Evolutionary conservation across 2,797 vertebrate genomes (phyloP).

Genomic region (Adelosebastes latens): DNA sequence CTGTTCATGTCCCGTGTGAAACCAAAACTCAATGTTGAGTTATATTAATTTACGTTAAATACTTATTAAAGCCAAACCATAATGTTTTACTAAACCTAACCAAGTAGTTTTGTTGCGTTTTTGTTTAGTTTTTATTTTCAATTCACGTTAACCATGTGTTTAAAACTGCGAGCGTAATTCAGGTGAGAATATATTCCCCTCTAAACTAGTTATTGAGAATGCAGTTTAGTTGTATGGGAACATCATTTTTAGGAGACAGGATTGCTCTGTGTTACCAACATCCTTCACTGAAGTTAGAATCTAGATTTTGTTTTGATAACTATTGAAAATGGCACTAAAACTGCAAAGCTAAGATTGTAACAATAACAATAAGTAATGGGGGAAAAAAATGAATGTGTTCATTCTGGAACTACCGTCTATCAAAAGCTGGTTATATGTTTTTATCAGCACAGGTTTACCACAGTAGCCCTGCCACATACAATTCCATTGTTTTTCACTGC

Average conservation of each 20-base stretch:
- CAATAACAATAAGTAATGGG: background rate
- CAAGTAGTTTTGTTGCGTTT: background rate
- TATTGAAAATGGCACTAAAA: background rate
- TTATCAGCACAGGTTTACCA: background rate
- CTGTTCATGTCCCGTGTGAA: too few species aligned
- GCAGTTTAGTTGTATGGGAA: too few species aligned
- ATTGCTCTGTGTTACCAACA: background rate
- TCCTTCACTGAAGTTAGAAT: background rate
- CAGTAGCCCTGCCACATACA: background rate
- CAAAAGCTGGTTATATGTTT: background rate
- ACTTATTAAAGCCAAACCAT: too few species aligned
- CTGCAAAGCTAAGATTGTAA: background rate
- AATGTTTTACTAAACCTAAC: background rate
- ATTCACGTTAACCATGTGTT: background rate
- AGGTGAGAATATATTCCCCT: background rate
- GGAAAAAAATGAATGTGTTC: background rate
- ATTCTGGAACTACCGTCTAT: background rate
- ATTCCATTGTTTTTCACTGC: rapidly evolving
- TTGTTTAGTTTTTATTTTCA: too few species aligned
- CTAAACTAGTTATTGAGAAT: too few species aligned
- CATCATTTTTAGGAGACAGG: too few species aligned
- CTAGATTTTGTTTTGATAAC: background rate
- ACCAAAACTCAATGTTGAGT: too few species aligned
- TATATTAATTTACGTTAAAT: too few species aligned
- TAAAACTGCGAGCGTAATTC: background rate